These are phyloP conservation scores for Lepidochrysops patricia DNA, from an alignment of 2,888 invertebrate species.

Conservation along the genomic window DNA sequence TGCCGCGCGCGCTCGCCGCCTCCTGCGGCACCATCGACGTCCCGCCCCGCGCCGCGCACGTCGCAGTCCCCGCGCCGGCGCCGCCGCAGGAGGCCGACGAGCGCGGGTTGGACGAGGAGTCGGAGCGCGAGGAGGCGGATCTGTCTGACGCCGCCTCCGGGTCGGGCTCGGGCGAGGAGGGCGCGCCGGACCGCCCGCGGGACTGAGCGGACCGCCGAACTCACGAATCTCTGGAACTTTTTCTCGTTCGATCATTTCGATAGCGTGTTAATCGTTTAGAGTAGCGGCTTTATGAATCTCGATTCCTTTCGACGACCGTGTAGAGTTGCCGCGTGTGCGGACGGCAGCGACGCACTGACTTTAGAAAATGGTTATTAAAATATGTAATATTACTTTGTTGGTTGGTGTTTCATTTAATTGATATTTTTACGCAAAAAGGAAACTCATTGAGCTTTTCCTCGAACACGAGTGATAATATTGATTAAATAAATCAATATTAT, in stretches of 20 bases:
- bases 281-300: background rate
- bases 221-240: background rate
- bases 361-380: background rate
- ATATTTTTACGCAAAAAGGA: too few relatives aligned
- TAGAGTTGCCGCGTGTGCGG: too few relatives aligned
- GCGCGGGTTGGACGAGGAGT: slow-evolving; percentile 24
- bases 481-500: too few relatives aligned
- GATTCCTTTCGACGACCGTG: background rate
- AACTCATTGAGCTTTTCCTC: too few relatives aligned
- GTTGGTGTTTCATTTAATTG: background rate
- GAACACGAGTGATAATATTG: too few relatives aligned
- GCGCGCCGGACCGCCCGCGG: background rate
- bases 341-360: too few relatives aligned
- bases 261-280: background rate
- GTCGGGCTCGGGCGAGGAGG: background rate
- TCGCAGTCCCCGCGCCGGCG: slow-evolving; percentile 27
- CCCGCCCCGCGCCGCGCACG: slow-evolving; percentile 37
- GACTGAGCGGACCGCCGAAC: too few relatives aligned
- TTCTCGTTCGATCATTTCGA: background rate
- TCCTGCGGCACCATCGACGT: slow-evolving; percentile 76
- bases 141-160: slow-evolving; percentile 10
- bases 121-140: slow-evolving; percentile 22
- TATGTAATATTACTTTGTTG: background rate
- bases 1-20: slow-evolving; percentile 58
- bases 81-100: slow-evolving; percentile 21